A percentile compares a stretch with the other conserved stretches of the same genome.
phyloP scores from a whole-genome alignment of 2,888 invertebrate species.

The Hololepta plana region DNA sequence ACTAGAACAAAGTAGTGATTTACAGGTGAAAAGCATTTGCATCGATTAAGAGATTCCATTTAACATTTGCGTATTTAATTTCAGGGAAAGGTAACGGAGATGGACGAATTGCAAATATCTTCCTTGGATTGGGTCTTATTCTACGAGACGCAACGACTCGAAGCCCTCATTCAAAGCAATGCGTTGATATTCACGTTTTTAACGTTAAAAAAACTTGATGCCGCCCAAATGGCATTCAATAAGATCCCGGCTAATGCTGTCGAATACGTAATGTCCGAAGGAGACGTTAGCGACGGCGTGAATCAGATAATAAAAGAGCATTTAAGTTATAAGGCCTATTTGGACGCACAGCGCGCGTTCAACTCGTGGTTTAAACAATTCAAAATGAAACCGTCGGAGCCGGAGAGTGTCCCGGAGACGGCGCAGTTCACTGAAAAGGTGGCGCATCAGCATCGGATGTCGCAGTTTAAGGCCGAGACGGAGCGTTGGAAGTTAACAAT shows the following conservation, averaged over 20 bases:
- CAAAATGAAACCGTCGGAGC: conserved; percentile 56
- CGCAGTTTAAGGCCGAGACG: conserved; percentile 60
- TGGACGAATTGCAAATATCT: conserved; percentile 54
- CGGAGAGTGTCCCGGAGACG: conserved; percentile 36
- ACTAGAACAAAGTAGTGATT: conserved; percentile 16
- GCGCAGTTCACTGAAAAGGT: conserved; percentile 75
- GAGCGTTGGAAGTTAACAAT: conserved; percentile 57
- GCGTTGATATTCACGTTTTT: conserved; percentile 73
- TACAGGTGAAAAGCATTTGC: conserved; percentile 16
- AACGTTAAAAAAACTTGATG: conserved; percentile 62
- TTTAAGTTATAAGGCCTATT: conserved; percentile 71
- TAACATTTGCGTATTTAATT: conserved; percentile 10
- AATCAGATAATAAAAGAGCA: conserved; percentile 54
- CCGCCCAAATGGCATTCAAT: conserved; percentile 57
- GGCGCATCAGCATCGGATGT: conserved; percentile 67
- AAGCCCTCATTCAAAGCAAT: conserved; percentile 77
- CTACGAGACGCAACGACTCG: conserved; percentile 56
- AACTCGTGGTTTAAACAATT: conserved; percentile 77
- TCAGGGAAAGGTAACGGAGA: conserved; percentile 33
- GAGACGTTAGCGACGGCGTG: conserved; percentile 29
- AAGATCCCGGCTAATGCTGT: conserved; percentile 52
- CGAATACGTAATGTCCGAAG: conserved; percentile 31
- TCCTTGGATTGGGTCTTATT: conserved; percentile 78
- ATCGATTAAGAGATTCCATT: conserved; percentile 1
- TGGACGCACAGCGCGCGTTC: conserved; percentile 76